Conservation (phyloP, 2,888 invertebrate species). For the Amphipoea oculea region DNA sequence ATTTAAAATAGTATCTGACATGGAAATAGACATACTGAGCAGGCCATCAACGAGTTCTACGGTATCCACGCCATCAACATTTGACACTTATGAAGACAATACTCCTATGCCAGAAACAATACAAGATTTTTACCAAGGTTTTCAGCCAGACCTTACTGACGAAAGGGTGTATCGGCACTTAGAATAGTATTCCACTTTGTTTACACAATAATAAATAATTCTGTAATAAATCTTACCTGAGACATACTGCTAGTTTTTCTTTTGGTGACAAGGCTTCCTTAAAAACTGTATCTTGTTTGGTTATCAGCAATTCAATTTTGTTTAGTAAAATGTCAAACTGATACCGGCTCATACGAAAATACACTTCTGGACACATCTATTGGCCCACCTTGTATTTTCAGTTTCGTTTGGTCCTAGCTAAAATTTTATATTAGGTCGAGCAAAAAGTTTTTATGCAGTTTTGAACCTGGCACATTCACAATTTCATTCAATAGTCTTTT, state of each 20-base stretch:
- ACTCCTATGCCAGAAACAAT: too few species aligned
- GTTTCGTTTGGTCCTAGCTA: too few species aligned
- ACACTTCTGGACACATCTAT: not conserved
- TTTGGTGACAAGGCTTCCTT: conserved; percentile 49
- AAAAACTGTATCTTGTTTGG: conserved; percentile 24
- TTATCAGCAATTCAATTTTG: conserved; percentile 44
- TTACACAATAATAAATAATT: conserved; percentile 59
- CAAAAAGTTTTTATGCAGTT: too few species aligned
- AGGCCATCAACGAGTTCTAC: not conserved
- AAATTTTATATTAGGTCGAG: too few species aligned
- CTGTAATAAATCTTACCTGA: conserved; percentile 60
- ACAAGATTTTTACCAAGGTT: conserved; percentile 6
- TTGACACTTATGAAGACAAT: conserved; percentile 11
- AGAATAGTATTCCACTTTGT: conserved; percentile 45
- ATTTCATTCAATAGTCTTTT: too few species aligned
- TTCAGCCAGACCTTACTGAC: conserved; percentile 34
- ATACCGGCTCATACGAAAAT: conserved; percentile 47
- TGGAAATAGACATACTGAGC: too few species aligned
- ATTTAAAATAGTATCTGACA: too few species aligned
- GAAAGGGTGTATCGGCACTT: conserved; percentile 30
- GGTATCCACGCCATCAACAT: conserved; percentile 42
- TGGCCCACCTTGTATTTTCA: too few species aligned
- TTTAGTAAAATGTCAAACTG: conserved; percentile 45
- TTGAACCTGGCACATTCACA: too few species aligned
- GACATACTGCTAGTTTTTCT: conserved; percentile 59